A percentile compares a stretch with the other conserved stretches of the same genome.
phyloP scores from a whole-genome alignment of 2,113 vertebrate species.

The Phalacrocorax carbo region DNA sequence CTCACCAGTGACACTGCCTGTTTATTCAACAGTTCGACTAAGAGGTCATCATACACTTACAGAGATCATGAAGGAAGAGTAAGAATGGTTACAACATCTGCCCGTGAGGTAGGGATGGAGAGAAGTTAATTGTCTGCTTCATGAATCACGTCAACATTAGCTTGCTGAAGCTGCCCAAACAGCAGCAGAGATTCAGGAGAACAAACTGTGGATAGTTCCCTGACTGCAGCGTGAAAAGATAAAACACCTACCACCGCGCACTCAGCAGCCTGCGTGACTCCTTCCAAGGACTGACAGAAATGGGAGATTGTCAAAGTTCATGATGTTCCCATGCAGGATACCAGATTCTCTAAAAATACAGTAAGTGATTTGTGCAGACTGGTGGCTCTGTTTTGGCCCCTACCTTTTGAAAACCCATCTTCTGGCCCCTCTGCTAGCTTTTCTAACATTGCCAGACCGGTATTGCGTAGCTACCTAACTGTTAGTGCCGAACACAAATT shows the following conservation, averaged over 20 bases:
- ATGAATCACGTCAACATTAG: rapidly evolving
- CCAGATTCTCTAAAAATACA: neutral
- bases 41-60: neutral
- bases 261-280: neutral
- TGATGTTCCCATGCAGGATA: neutral
- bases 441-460: neutral
- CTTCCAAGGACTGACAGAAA: neutral
- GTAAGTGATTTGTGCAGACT: neutral
- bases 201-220: neutral
- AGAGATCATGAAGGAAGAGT: neutral
- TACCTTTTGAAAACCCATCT: neutral
- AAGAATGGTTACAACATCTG: neutral
- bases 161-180: neutral
- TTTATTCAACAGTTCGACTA: neutral
- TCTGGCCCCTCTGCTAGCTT: neutral
- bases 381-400: neutral
- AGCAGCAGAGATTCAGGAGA: neutral
- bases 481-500: neutral
- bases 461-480: neutral
- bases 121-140: neutral
- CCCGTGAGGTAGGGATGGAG: neutral
- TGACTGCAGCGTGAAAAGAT: neutral
- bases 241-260: neutral
- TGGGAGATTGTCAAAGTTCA: neutral
- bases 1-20: neutral